A percentile compares a stretch with the other conserved stretches of the same genome.
Evolutionary conservation across 2,797 vertebrate genomes (phyloP).

Genomic region (Melanotaenia trifasciata): DNA sequence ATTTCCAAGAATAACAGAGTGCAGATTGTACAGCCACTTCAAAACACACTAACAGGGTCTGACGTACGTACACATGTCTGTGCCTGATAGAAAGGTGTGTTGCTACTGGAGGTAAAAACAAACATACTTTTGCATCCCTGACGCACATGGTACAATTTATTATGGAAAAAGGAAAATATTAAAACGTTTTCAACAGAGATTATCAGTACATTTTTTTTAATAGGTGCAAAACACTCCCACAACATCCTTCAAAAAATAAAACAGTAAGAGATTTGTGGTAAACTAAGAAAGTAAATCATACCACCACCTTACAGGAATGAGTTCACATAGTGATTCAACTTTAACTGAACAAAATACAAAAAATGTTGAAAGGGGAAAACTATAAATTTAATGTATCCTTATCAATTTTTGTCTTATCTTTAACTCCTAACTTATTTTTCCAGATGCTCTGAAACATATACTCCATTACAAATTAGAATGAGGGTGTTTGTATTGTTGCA

Average conservation of each 20-base stretch:
- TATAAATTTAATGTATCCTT: neutral
- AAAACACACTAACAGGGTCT: constrained; percentile 57
- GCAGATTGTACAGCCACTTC: constrained; percentile 51
- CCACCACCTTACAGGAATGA: neutral
- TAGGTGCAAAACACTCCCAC: constrained; percentile 12
- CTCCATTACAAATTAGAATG: neutral
- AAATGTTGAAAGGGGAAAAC: neutral
- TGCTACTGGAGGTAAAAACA: constrained; percentile 40
- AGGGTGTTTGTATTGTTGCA: neutral
- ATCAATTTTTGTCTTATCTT: neutral
- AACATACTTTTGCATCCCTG: constrained; percentile 29
- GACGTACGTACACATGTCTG: constrained; percentile 51
- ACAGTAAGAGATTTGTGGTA: neutral
- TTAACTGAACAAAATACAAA: neutral
- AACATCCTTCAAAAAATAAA: neutral
- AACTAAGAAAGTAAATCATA: neutral
- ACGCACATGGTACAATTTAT: constrained; percentile 5
- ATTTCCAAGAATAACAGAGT: constrained; percentile 69
- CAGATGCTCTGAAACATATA: neutral
- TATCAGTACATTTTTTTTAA: neutral
- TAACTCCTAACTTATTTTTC: neutral
- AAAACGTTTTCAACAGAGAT: neutral
- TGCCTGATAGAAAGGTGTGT: constrained; percentile 39
- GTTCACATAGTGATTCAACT: neutral
- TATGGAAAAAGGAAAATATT: neutral